Evolutionary conservation across 2,797 vertebrate species (phyloP), one percentile per base, ranked within the genome.

Genomic region (Cossypha caffra): DNA sequence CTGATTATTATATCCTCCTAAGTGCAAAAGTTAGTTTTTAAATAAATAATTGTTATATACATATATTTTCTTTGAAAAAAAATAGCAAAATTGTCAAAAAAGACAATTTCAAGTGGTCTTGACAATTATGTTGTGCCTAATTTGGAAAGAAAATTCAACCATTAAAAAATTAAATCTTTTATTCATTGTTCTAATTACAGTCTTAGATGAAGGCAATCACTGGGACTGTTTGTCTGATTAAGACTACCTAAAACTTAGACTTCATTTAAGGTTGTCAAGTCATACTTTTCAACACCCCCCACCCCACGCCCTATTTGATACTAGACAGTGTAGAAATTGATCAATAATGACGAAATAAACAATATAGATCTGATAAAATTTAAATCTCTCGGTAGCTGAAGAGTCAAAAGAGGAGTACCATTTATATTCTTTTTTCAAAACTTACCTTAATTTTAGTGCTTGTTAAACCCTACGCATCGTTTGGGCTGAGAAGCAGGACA

Each of bases 371-470:
- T 92, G 81, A 58, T 31, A 42, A 8, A 37, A 48, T 76, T 88
- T 62, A 75, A 86, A 69, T 33, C 5, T 80, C 47, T 90, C 15
- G 9, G 7, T 31, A 86, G 13, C 19, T 76, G 38, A 58, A n/a
- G 5, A 71, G 19, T 58, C 55, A 80, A 74, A 88, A 42, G 10
- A 87, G 3, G 26, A 79, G 3, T 24, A 77, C 19, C 1, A 21
- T 68, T 64, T 63, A 28, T 5, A 25, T 29, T 26, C 4, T n/a
- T 52, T 74, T 43, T 16, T 20, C 24, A 62, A 64, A 77, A 50
- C 90, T 76, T 92, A 95, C 90, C 86, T 94, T 81, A 31, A 8
- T 71, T 75, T 69, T 24, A 57, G 35, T 43, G n/a, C 8, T 19
- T 18, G 2, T 40, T 76, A 31, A 81, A 61, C 28, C 43, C 40